Percentiles rank a stretch among this genome's conserved stretches.
phyloP scores from a whole-genome alignment of 2,113 vertebrate genomes.

The Dicerorhinus sumatrensis region DNA sequence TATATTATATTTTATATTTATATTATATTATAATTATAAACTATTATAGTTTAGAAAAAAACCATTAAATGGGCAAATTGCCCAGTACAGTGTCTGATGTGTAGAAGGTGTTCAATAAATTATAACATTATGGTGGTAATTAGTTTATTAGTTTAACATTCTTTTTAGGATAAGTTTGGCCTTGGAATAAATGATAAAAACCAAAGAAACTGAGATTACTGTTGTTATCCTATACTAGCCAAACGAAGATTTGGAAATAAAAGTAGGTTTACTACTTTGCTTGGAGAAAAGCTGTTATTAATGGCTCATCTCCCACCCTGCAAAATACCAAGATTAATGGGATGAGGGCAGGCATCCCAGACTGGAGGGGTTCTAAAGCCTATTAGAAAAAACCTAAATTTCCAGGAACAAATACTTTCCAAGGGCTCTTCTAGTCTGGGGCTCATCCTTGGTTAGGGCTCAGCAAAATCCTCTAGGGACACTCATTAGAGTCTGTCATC shows the following conservation, averaged over 20 bases:
- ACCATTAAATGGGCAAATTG: background rate
- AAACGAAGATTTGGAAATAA: slow-evolving; percentile 29
- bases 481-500: background rate
- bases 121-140: background rate
- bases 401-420: background rate
- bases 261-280: background rate
- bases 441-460: background rate
- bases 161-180: background rate
- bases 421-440: background rate
- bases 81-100: background rate
- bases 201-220: background rate
- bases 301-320: background rate
- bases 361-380: background rate
- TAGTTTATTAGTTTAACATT: background rate
- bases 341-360: background rate
- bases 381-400: background rate
- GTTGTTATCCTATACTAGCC: background rate
- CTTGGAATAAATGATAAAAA: slow-evolving; percentile 49
- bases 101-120: background rate
- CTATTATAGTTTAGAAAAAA: background rate
- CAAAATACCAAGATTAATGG: background rate
- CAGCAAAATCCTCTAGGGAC: background rate
- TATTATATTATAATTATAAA: too few species aligned
- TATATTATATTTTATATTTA: too few species aligned
- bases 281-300: background rate